Conservation (phyloP, 1,140 invertebrate species). For the Lepidurus apus region DNA sequence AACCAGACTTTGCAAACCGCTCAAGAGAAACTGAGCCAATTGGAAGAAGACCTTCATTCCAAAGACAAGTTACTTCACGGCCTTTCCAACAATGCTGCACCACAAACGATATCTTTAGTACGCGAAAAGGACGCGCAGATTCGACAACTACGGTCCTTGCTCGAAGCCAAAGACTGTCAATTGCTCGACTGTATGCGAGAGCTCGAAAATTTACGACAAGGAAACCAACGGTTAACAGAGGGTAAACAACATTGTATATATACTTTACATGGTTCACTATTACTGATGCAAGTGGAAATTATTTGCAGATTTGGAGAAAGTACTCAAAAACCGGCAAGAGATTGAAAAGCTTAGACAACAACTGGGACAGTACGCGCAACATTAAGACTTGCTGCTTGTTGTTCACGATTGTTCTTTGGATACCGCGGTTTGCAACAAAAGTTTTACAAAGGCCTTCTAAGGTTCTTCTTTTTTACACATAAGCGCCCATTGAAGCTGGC, state of each 20-base stretch:
- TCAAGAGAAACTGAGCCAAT: not conserved
- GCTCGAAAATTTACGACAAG: conserved; percentile 26
- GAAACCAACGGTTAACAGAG: conserved; percentile 26
- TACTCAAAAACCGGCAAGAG: conserved; percentile 26
- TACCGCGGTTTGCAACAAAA: no score
- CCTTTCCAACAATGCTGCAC: not conserved
- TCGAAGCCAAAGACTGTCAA: conserved; percentile 27
- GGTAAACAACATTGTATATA: conserved; percentile 23
- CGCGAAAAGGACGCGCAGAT: conserved; percentile 28
- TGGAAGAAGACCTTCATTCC: not conserved
- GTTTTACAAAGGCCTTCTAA: not conserved
- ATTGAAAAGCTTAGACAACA: conserved; percentile 24
- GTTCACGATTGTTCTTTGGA: not conserved
- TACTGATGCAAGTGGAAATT: not conserved
- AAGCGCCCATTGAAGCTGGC: conserved; percentile 27
- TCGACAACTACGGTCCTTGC: conserved; percentile 27
- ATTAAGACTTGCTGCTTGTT: not conserved
- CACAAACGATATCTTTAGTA: conserved; percentile 23
- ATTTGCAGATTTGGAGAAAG: conserved; percentile 31
- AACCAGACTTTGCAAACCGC: not conserved
- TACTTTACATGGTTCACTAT: not conserved
- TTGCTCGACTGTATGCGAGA: conserved; percentile 25
- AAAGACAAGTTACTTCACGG: conserved; percentile 2
- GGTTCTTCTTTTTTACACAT: not conserved
- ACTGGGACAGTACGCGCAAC: not conserved